Evolutionary conservation across 2,113 vertebrate species (phyloP).

Genomic region (Atlantisia rogersi): DNA sequence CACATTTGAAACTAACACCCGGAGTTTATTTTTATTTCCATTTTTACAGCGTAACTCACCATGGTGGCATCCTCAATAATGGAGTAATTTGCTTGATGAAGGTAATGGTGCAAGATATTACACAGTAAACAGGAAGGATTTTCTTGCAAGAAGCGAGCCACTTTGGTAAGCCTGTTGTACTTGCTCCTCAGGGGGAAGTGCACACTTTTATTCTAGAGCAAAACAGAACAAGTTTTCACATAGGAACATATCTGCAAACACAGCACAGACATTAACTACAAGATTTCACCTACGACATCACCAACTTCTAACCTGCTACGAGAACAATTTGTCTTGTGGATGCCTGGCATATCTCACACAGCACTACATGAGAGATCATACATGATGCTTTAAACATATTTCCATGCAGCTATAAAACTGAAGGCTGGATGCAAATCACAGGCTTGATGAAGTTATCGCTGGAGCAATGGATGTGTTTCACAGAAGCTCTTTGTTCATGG

Average conservation of each 20-base stretch:
- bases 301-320: neutral
- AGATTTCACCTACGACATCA: neutral
- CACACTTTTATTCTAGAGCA: conserved; percentile 91
- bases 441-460: neutral
- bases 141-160: conserved; percentile 94
- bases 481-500: neutral
- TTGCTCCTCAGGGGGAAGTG: conserved; percentile 96
- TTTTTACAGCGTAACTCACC: conserved; percentile 76
- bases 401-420: neutral
- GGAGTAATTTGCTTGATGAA: conserved; percentile 94
- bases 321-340: neutral
- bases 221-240: neutral
- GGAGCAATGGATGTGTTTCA: neutral
- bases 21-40: neutral
- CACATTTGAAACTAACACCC: neutral
- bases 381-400: neutral
- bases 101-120: conserved; percentile 95
- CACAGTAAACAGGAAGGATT: conserved; percentile 97
- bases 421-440: neutral
- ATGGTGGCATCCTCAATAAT: conserved; percentile 96
- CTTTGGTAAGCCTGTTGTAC: conserved; percentile 94
- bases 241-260: neutral
- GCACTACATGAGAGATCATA: neutral
- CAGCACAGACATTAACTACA: accelerated
- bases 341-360: neutral